Evolutionary conservation across 2,113 vertebrate species (phyloP), one percentile per base, ranked within the genome.

Genomic region (Pholis gunnellus): DNA sequence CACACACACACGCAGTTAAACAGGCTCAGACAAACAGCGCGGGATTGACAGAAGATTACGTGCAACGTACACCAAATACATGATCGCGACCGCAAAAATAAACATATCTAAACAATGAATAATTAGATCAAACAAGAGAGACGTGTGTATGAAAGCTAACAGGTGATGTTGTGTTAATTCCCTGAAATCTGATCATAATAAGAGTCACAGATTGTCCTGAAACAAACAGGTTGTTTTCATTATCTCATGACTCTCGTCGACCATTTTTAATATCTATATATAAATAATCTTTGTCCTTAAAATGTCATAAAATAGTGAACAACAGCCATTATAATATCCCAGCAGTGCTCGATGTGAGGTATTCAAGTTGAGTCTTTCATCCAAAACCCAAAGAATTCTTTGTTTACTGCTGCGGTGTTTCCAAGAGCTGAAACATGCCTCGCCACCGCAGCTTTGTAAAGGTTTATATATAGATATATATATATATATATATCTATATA

Each of bases 41-140:
- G 17, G 72, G 25, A 70, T 9, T 44, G 54, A 78, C 57, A 52
- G 64, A 90, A 66, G 78, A 69, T 56, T 44, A 70, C 20, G 63
- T 72, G 57, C 36, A 73, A 66, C 48, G 54, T 1, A 59, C 38
- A 71, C 29, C 46, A 20, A 50, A 56, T 38, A 38, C 34, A 72
- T 66, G 25, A 56, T 31, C 2, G 22, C 22, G 40, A 25, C 29
- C 8, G 59, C 1, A 25, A 29, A 29, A 27, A 31, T 4, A 22
- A 9, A 71, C 13, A 69, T 56, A 73, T 56, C 48, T 10, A 18
- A 40, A 29, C 8, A 75, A 75, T 34, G 17, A 46, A 29, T 40
- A 15, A 50, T n/a, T 10, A 10, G 36, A 78, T 25, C 5, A 75
- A 59, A 54, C 9, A 52, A 56, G 29, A 57, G 29, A 61, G 36